Percentiles rank a stretch among this genome's conserved stretches.
These are phyloP conservation scores for Anthophora plumipes DNA, from an alignment of 2,888 invertebrate genomes.

Conservation along the genomic window DNA sequence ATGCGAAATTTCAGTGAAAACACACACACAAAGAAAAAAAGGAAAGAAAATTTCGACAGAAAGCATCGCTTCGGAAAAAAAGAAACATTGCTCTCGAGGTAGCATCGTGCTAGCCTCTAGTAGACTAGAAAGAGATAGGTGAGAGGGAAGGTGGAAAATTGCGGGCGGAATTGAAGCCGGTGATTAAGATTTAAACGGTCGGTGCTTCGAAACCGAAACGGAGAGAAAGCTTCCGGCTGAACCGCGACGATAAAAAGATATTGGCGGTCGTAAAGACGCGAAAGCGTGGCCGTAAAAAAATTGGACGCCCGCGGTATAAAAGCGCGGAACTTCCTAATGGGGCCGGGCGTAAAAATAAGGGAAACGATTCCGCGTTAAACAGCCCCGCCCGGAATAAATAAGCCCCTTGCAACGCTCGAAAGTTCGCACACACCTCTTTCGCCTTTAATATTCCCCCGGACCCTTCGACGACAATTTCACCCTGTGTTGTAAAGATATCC, in stretches of 20 bases:
- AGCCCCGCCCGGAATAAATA: conserved; percentile 34
- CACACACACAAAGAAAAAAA: too few relatives aligned
- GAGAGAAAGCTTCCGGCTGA: background rate
- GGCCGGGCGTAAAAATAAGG: conserved; percentile 45
- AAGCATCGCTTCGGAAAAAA: too few relatives aligned
- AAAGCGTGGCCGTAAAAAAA: conserved; percentile 47
- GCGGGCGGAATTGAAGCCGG: conserved; percentile 11
- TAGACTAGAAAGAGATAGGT: background rate
- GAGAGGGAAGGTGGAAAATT: background rate
- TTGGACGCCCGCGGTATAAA: conserved; percentile 35
- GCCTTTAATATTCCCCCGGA: background rate
- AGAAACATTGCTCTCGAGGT: too few relatives aligned
- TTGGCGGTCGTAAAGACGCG: conserved; percentile 48
- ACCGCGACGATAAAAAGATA: conserved; percentile 53
- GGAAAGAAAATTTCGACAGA: too few relatives aligned
- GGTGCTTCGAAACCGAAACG: conserved; percentile 34
- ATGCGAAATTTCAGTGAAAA: too few relatives aligned
- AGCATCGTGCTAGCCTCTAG: too few relatives aligned
- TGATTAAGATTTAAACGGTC: conserved; percentile 24
- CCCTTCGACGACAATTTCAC: background rate
- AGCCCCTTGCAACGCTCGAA: conserved; percentile 26
- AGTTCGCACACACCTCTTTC: conserved; percentile 1
- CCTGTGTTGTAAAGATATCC: background rate
- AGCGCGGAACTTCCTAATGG: conserved; percentile 38
- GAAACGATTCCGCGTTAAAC: conserved; percentile 29